Percentiles rank a stretch among this genome's conserved stretches.
phyloP scores from a whole-genome alignment of 2,797 vertebrate genomes.

The Halcyon chelicuti region DNA sequence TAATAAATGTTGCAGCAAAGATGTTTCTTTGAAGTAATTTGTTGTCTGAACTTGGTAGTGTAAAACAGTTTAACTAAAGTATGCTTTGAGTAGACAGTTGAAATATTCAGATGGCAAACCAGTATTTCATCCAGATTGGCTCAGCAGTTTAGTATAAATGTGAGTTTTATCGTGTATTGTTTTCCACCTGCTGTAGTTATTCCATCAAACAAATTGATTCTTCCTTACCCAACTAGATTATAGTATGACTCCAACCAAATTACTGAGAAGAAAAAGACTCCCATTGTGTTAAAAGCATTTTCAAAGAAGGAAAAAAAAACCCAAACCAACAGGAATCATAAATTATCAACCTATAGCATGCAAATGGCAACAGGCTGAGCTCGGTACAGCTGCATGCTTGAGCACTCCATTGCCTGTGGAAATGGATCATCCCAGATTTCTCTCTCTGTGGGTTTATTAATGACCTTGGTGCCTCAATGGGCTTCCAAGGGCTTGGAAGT shows the following conservation, averaged over 20 bases:
- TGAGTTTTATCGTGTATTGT: neutral
- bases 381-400: accelerated
- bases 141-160: neutral
- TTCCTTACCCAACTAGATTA: neutral
- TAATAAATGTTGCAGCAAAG: conserved; percentile 26
- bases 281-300: neutral
- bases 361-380: neutral
- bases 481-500: neutral
- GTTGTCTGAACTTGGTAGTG: neutral
- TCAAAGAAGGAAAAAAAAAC: neutral
- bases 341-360: neutral
- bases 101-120: conserved; percentile 32
- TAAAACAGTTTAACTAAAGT: neutral
- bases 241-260: neutral
- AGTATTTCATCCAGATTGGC: neutral
- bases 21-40: conserved; percentile 29
- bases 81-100: neutral
- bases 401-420: neutral
- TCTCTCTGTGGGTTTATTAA: neutral
- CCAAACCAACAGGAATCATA: accelerated
- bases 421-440: neutral
- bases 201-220: neutral
- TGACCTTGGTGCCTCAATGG: neutral
- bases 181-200: neutral
- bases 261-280: neutral